A percentile compares a stretch with the other conserved stretches of the same genome.
These are phyloP conservation scores for Aethina tumida DNA, from an alignment of 1,140 invertebrate genomes.

Conservation along the genomic window DNA sequence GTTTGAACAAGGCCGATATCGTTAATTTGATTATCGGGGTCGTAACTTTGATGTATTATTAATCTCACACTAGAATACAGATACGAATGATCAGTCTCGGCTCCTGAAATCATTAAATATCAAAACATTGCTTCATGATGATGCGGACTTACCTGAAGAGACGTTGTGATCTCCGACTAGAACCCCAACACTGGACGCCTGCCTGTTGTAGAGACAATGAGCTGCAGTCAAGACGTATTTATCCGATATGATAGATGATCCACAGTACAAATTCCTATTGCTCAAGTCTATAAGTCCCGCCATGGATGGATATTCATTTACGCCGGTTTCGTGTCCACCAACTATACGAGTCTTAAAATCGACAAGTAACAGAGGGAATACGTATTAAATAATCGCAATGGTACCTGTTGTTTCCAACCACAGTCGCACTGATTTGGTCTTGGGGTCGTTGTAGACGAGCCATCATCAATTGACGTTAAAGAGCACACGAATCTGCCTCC, in stretches of 20 bases:
- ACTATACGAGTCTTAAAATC: constrained; percentile 41
- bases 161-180: constrained; percentile 40
- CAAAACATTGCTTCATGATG: no score
- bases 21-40: constrained; percentile 35
- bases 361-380: constrained; percentile 6
- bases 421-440: constrained; percentile 38
- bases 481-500: constrained; percentile 44
- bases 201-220: constrained; percentile 44
- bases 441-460: constrained; percentile 9
- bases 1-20: constrained; percentile 54
- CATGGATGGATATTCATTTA: constrained; percentile 60
- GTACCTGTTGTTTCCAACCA: constrained; percentile 45
- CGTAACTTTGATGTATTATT: constrained; percentile 36
- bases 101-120: no score
- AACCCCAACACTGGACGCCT: constrained; percentile 29
- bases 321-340: constrained; percentile 44
- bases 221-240: constrained; percentile 57
- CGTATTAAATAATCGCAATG: constrained; percentile 4
- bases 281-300: constrained; percentile 41
- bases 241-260: constrained; percentile 51
- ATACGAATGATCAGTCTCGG: constrained; percentile 32
- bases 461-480: constrained; percentile 29
- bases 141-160: constrained; percentile 13
- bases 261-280: constrained; percentile 43
- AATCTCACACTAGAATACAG: constrained; percentile 26